Base-by-base conservation (phyloP, 2,888 invertebrate species). In the Iselma pallidipennis region DNA sequence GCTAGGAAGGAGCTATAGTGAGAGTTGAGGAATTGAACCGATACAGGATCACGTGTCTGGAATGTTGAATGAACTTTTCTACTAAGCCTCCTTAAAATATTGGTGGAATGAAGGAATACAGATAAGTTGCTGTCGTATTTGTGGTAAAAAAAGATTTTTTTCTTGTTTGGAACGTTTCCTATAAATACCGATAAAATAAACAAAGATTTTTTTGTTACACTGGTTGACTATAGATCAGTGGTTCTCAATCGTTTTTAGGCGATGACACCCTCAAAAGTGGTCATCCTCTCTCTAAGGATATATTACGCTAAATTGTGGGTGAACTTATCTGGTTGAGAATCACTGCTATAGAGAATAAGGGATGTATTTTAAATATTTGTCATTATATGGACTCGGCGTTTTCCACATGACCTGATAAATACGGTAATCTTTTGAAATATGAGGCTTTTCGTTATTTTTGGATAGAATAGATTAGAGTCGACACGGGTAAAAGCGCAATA, bases 41-140 rank as follows among this genome's bases (percentile, higher is more conserved):
- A 59, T 59, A 59, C 55, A 55, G 51, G n/a, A 55, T 58, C 16
- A 31, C 62, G 55, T 55, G 58, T 49, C 29, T 48, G 6, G 62
- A 62, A 62, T 62, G 25, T 23, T 50, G 50, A 55, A 62, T 51
- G 49, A 51, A 42, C 58, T 29, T n/a, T n/a, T n/a, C n/a, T 51
- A 54, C 19, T 14, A 37, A 57, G 58, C 58, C 50, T 49, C 19
- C 16, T 52, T 49, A 52, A 57, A 61, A 52, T 61, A 56, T 53
- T 52, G 54, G 53, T 31, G 19, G 53, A 53, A 42, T 58, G 58
- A 53, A 33, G 49, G 55, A 59, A 59, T 59, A 59, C 59, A 55
- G 55, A 59, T 59, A 59, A 59, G 59, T 23, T 16, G 31, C 12
- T n/a, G 2, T 14, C 9, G 4, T 33, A 19, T 42, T 19, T 19